These are phyloP conservation scores for Eulacestoma nigropectus DNA, from an alignment of 2,113 vertebrate genomes.

Conservation along the genomic window DNA sequence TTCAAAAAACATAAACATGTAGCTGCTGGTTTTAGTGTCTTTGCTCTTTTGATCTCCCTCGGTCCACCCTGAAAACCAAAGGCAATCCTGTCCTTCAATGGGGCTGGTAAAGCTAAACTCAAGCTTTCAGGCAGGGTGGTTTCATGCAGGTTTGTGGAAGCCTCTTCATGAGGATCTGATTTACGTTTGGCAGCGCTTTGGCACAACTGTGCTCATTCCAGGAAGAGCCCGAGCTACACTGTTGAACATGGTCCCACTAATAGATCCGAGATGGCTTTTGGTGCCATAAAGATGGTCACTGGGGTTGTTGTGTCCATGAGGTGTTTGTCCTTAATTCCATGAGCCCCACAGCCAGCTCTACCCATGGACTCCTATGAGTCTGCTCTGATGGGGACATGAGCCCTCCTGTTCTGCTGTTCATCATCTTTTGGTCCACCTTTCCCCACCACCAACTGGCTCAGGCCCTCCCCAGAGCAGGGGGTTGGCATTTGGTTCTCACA, in stretches of 20 bases:
- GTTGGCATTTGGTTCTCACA: neutral
- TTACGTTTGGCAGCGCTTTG: neutral
- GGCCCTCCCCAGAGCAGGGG: neutral
- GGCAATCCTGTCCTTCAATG: neutral
- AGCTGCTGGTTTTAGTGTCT: neutral
- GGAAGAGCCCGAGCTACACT: neutral
- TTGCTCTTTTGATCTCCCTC: neutral
- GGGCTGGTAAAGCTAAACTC: neutral
- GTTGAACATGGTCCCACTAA: neutral
- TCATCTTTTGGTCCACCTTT: neutral
- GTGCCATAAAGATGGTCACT: neutral
- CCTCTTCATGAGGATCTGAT: neutral
- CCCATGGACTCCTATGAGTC: neutral
- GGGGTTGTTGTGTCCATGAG: neutral
- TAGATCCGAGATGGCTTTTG: neutral
- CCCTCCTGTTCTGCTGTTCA: neutral
- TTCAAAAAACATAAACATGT: neutral
- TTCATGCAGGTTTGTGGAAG: neutral
- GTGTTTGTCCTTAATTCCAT: neutral
- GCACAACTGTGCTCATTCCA: neutral
- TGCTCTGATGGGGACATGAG: neutral
- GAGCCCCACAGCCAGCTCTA: neutral
- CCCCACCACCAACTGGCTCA: neutral
- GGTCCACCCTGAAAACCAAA: neutral
- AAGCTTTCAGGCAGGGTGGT: neutral